These are phyloP conservation scores for Cynopterus sphinx DNA, from an alignment of 2,797 vertebrate species.

Conservation along the genomic window DNA sequence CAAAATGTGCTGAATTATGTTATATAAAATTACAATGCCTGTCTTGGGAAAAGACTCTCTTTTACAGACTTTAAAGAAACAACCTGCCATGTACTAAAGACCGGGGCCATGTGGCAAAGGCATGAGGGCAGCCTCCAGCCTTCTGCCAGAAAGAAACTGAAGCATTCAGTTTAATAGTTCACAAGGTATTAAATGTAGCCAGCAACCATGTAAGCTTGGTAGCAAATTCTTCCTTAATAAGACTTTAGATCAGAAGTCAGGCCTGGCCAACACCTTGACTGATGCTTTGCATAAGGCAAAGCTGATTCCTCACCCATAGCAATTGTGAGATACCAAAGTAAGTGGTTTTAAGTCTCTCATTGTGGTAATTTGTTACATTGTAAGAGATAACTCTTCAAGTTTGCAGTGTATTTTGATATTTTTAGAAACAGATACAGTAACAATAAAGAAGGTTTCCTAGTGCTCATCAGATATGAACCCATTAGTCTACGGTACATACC, in stretches of 20 bases:
- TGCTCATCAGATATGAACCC: not conserved
- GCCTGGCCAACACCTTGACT: not conserved
- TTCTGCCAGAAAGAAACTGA: not conserved
- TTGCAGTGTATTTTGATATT: not conserved
- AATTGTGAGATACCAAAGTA: not conserved
- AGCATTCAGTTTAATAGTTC: not conserved
- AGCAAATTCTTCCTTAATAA: rapidly evolving
- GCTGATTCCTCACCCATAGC: not conserved
- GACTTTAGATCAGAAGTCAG: not conserved
- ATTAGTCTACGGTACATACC: not conserved
- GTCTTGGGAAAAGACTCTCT: not conserved
- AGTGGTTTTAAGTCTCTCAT: not conserved
- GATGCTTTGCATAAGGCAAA: not conserved
- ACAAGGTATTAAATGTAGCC: not conserved
- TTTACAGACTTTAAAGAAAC: not conserved
- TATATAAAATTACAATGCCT: not conserved
- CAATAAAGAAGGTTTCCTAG: not conserved
- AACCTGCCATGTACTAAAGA: not conserved
- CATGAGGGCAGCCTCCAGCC: not conserved
- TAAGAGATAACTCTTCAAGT: not conserved
- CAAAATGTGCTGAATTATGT: not conserved
- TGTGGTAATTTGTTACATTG: not conserved
- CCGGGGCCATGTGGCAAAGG: not conserved
- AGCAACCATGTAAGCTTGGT: rapidly evolving
- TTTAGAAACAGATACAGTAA: not conserved